Evolutionary conservation across 2,797 vertebrate species (phyloP).

Genomic region (Chelonia mydas): DNA sequence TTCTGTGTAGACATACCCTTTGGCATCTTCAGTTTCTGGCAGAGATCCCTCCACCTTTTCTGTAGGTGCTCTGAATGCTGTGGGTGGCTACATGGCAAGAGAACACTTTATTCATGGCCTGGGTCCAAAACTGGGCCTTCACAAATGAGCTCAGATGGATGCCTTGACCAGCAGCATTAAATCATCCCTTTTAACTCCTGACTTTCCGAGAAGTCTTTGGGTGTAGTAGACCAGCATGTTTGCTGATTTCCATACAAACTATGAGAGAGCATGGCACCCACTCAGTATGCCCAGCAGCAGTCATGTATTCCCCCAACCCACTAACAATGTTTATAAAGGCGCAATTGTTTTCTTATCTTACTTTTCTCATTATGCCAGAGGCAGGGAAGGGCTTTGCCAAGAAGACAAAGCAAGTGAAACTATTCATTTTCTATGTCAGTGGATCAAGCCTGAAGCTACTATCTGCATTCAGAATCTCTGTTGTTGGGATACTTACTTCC

Average conservation of each 20-base stretch:
- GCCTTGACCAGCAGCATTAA: not conserved
- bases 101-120: not conserved
- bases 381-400: not conserved
- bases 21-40: not conserved
- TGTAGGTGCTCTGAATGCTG: not conserved
- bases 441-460: not conserved
- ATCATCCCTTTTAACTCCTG: not conserved
- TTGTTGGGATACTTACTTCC: not conserved
- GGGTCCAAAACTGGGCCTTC: not conserved
- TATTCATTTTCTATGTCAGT: too few relatives aligned
- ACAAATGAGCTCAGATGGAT: slow-evolving; percentile 1
- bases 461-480: not conserved
- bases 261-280: too few relatives aligned
- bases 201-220: not conserved
- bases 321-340: not conserved
- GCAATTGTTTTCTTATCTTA: not conserved
- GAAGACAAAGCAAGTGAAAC: too few relatives aligned
- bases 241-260: not conserved
- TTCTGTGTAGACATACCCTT: too few relatives aligned
- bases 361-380: not conserved
- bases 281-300: not conserved
- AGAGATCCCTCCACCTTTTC: not conserved
- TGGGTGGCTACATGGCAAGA: not conserved
- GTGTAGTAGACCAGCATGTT: not conserved
- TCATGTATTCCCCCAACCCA: not conserved